Evolutionary conservation across 2,797 vertebrate genomes (phyloP), one percentile per base, ranked within the genome.

Genomic region (Chiroxiphia lanceolata): DNA sequence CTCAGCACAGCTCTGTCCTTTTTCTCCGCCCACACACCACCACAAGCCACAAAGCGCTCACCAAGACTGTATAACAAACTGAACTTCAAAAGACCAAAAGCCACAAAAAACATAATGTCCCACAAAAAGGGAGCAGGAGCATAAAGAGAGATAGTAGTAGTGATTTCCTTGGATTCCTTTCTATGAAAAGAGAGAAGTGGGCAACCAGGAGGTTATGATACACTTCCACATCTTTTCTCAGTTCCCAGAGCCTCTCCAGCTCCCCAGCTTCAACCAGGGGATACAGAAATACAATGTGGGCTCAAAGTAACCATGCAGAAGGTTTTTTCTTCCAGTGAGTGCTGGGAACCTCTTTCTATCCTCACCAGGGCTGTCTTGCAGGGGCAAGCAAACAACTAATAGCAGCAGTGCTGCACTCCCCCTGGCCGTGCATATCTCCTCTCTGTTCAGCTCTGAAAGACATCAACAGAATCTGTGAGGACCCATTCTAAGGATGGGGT

Each of bases 31-130:
- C 94, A 92, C 96, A 90, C 94, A 59, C 45, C 5, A 16, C 90
- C 94, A 92, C 93, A 94, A 95, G 89, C 95, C 95, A 93, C 93
- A 96, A 50, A 95, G 81, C 68, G 40, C 93, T 95, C 92, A 93
- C 93, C 86, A 92, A 83, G 89, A 17, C 83, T 94, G 36, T 94
- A 7, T 71, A 93, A 91, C 90, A 93, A 97, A 90, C 94, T 82
- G 3, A 53, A 77, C 96, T 95, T 97, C 92, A 96, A 97, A 96
- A 93, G 90, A 80, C 36, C 64, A 90, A 74, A 97, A 95, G 92
- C 95, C 96, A 95, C 94, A 81, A 80, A 81, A 89, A 93, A 60
- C 67, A 74, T 36, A 22, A 25, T 80, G 89, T 89, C 64, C 93
- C 90, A 93, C 90, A 95, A 94, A 89, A 95, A 91, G 71, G 44